Evolutionary conservation across 2,888 invertebrate genomes (phyloP), one percentile per base, ranked within the genome.

Genomic region (Selenia dentaria): DNA sequence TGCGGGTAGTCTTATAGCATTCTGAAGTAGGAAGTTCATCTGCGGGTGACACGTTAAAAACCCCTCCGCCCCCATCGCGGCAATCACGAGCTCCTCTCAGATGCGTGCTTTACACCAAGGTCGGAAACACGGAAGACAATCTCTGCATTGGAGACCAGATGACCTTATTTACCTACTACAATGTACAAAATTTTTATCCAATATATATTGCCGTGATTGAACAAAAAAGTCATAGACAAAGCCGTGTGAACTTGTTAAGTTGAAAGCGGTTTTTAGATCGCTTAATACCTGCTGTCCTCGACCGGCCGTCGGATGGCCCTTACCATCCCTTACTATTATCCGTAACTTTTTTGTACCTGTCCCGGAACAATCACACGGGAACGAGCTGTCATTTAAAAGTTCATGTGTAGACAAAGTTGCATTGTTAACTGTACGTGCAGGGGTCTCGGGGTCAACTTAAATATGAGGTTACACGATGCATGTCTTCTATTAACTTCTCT

Each of bases 121-220:
- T 64, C 80, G 69, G 66, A 46, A 62, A 85, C 70, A 65, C 89
- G 89, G 89, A 90, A 89, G 82, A 86, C 89, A 89, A 82, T 89
- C 89, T 81, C 87, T 81, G 62, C 70, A 74, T 62, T 72, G 37
- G 64, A 65, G 65, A 75, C 82, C 79, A 70, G 84, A 63, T 71
- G 75, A 82, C 80, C 83, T 80, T 83, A 78, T 77, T 73, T 69
- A 67, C 62, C 22, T 22, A 22, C 22, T 22, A 22, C 8, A 22
- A 22, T 6, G 65, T 63, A 64, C 60, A 52, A 72, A 72, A 74
- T 66, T 66, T 69, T 65, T 72, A 70, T 70, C 67, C 59, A 55
- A 69, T 68, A 69, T 61, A 57, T 55, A 56, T 57, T 57, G 51
- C 45, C 48, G 52, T 42, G 26, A 42, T 51, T 55, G 48, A 43